Conservation (phyloP, 2,113 vertebrate genomes). For the Cranoglanis bouderius region DNA sequence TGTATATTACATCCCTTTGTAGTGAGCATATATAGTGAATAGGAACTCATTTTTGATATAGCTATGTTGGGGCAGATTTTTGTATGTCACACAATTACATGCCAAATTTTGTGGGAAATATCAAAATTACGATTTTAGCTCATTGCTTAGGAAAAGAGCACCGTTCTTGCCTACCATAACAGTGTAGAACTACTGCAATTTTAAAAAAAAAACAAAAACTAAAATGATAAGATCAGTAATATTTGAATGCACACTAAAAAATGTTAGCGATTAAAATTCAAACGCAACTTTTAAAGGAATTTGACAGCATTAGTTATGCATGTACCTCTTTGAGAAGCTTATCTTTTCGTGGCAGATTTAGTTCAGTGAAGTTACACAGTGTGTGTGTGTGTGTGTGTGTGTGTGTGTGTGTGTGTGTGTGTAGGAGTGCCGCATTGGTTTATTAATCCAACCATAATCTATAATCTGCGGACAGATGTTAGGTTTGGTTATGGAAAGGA, state of each 20-base stretch:
- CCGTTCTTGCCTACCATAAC: neutral
- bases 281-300: neutral
- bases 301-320: constrained; percentile 7
- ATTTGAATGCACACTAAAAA: neutral
- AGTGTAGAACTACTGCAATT: too few relatives aligned
- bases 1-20: neutral
- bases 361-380: constrained; percentile 20
- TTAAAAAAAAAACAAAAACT: neutral
- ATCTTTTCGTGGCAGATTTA: constrained; percentile 27
- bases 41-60: neutral
- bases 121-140: neutral
- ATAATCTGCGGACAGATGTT: constrained; percentile 51
- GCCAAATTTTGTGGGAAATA: too few relatives aligned
- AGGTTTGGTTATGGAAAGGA: constrained; percentile 40
- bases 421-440: neutral
- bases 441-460: constrained; percentile 45
- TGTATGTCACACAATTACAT: neutral
- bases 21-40: neutral
- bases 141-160: neutral
- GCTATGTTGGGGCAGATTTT: neutral
- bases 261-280: neutral
- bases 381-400: constrained; percentile 23
- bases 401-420: constrained; percentile 21
- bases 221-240: neutral
- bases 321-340: constrained; percentile 33